Percentiles rank a stretch among this genome's conserved stretches.
phyloP scores from a whole-genome alignment of 1,140 invertebrate genomes.

The Listronotus bonariensis region DNA sequence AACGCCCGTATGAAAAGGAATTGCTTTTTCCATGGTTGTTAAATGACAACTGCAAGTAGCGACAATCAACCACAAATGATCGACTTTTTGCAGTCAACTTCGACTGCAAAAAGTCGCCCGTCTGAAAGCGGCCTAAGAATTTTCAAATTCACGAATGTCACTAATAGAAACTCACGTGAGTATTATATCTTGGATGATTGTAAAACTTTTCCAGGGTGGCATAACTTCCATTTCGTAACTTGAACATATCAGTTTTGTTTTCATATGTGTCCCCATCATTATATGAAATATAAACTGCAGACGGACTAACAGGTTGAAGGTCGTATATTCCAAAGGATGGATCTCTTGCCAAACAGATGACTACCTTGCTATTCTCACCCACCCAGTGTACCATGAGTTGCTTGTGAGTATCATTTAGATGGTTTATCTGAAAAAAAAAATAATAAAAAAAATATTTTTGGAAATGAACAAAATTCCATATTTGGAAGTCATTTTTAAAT shows the following conservation, averaged over 20 bases:
- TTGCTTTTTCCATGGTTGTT: no score
- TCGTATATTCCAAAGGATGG: constrained; percentile 56
- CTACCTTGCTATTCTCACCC: constrained; percentile 80
- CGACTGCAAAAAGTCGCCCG: no score
- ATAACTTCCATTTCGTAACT: constrained; percentile 62
- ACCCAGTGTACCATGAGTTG: constrained; percentile 91
- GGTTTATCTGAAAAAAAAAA: constrained; percentile 63
- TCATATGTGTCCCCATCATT: constrained; percentile 82
- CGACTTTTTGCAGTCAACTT: no score
- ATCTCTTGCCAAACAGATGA: constrained; percentile 82
- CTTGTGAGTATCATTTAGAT: constrained; percentile 82
- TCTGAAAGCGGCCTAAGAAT: no score
- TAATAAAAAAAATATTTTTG: no score
- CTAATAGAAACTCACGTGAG: constrained; percentile 69
- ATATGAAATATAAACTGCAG: constrained; percentile 81
- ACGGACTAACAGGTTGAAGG: constrained; percentile 60
- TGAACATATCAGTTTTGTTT: constrained; percentile 73
- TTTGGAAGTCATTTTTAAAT: no score
- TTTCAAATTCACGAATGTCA: no score
- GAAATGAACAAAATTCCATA: no score
- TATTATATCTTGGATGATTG: constrained; percentile 77
- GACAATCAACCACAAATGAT: no score
- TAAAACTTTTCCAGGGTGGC: constrained; percentile 81
- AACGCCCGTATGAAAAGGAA: no score
- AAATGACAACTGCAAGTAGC: no score